Percentiles rank a stretch among this genome's conserved stretches.
These are phyloP conservation scores for Panzeria rudis DNA, from an alignment of 2,888 invertebrate species.

Conservation along the genomic window DNA sequence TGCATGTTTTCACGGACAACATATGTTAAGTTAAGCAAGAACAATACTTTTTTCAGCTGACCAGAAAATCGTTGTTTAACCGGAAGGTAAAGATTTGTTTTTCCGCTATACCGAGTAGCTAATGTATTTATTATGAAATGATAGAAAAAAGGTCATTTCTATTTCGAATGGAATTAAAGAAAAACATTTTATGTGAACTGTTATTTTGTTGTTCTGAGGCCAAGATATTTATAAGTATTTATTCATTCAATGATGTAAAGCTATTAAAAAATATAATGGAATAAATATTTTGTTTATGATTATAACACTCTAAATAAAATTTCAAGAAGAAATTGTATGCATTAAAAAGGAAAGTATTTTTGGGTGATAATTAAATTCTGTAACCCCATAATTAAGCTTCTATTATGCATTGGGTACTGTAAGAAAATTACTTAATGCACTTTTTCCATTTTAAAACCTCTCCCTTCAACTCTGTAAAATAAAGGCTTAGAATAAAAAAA, in stretches of 20 bases:
- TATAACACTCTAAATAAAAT: no score
- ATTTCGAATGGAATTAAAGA: constrained; percentile 4
- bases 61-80: constrained; percentile 76
- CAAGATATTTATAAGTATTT: neutral
- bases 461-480: no score
- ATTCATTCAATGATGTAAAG: neutral
- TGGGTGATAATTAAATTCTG: no score
- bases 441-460: no score
- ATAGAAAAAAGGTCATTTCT: constrained; percentile 3
- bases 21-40: constrained; percentile 68
- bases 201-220: neutral
- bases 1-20: constrained; percentile 51
- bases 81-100: constrained; percentile 83
- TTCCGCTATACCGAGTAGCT: constrained; percentile 75
- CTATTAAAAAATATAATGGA: neutral
- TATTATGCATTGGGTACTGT: no score
- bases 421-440: no score
- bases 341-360: no score
- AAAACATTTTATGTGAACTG: neutral
- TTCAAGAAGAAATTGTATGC: no score
- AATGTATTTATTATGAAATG: constrained; percentile 56
- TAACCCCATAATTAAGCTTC: no score
- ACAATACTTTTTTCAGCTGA: constrained; percentile 60
- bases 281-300: neutral
- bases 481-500: no score